These are phyloP conservation scores for Melopsittacus undulatus DNA, from an alignment of 2,797 vertebrate species.

Conservation along the genomic window DNA sequence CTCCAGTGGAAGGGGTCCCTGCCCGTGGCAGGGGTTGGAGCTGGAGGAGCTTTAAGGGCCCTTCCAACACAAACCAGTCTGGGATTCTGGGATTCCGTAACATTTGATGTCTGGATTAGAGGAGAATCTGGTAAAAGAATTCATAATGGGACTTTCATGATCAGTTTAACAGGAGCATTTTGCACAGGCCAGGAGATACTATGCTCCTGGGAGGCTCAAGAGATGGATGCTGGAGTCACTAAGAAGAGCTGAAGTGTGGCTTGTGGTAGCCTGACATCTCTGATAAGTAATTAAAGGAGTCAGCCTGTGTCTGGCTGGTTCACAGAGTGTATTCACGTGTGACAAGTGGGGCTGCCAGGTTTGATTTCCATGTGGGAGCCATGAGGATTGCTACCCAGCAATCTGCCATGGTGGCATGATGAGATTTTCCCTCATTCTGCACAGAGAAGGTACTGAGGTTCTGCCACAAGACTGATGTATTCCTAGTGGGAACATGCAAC, in stretches of 20 bases:
- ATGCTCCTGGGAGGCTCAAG: neutral
- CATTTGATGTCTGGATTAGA: neutral
- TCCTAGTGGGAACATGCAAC: neutral
- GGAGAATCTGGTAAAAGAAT: neutral
- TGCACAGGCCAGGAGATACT: neutral
- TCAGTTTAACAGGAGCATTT: neutral
- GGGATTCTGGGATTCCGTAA: neutral
- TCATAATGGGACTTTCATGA: neutral
- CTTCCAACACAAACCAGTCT: neutral
- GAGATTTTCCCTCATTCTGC: neutral
- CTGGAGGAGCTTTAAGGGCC: neutral
- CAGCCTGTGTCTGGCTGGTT: neutral
- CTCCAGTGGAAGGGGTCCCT: too few relatives aligned
- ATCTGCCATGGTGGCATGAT: neutral
- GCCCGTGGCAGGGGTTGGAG: too few relatives aligned
- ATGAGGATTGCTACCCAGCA: neutral
- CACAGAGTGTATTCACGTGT: fast-evolving
- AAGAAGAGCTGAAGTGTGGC: neutral
- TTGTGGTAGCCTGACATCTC: neutral
- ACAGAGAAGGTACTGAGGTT: neutral
- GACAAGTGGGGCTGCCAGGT: neutral
- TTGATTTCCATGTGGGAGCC: neutral
- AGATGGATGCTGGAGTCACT: neutral
- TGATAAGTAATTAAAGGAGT: neutral
- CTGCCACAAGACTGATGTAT: neutral